Base-by-base conservation (phyloP, 2,113 vertebrate genomes). In the Lasiurus borealis region DNA sequence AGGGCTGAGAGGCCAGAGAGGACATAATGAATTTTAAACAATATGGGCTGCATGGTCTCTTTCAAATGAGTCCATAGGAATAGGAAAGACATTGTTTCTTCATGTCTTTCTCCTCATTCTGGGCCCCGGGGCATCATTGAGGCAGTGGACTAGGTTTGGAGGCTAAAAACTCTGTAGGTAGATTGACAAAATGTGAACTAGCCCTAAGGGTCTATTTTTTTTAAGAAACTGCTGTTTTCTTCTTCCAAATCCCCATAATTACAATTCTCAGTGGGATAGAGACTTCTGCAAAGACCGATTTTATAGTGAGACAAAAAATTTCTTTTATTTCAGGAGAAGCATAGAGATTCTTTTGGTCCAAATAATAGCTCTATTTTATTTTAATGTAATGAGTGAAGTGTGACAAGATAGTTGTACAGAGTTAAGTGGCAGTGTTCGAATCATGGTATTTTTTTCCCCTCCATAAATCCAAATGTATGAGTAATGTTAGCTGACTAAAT, bases 401-500 rank as follows among this genome's bases (percentile, higher is more conserved):
- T 40, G 54, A 34, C 78, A 62, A 82, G 36, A 44, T 44, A 82
- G 52, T 82, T 44, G 25, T 25, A 81, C 14, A 46, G 16, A 62
- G 78, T 81, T 10, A 40, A 82, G 36, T 31, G 36, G 36, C 80
- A 31, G 27, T 82, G 34, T 46, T 64, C 7, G 27, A 82, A 31
- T 82, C 57, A 82, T 13, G 16, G 18, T 62, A 82, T 62, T 82
- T 81, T 64, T 64, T 31, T 40, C 19, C 80, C 27, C 16, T 82
- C 80, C 40, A 44, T 31, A 64, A 64, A 31, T 46, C 80, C 57
- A 82, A 29, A 46, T 40, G 44, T 82, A 11, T 64, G 57, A 82
- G 80, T 82, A 27, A 76, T 8, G 34, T 62, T 36, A 90, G 68
- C 36, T 94, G 59, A 57, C 77, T 85, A 90, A 94, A 92, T 91